Conservation (phyloP, 2,797 vertebrate species). For the Protosalanx chinensis region DNA sequence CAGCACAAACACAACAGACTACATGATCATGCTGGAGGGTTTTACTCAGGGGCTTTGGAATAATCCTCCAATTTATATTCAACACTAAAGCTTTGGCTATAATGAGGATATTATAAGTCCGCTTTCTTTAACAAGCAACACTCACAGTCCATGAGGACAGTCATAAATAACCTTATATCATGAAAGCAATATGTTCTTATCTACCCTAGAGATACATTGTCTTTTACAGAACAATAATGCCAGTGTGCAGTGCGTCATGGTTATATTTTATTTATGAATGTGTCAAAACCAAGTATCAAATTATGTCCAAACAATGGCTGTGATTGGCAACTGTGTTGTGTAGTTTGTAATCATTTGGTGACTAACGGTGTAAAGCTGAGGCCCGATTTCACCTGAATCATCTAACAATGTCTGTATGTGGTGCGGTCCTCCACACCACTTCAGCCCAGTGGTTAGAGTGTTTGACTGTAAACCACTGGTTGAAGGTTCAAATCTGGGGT, state of each 20-base stretch:
- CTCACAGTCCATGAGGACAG: background rate
- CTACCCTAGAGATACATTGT: background rate
- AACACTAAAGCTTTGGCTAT: constrained; percentile 29
- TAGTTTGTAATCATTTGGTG: too few relatives aligned
- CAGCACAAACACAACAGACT: background rate
- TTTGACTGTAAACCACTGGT: too few relatives aligned
- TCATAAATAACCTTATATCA: background rate
- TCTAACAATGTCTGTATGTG: too few relatives aligned
- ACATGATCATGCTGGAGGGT: background rate
- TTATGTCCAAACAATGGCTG: too few relatives aligned
- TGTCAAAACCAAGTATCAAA: background rate
- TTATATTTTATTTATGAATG: background rate
- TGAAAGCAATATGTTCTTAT: background rate
- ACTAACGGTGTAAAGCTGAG: too few relatives aligned
- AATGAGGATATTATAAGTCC: constrained; percentile 7
- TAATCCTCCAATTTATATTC: constrained; percentile 15
- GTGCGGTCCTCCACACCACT: too few relatives aligned
- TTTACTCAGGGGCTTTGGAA: too few relatives aligned
- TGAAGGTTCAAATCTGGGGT: too few relatives aligned
- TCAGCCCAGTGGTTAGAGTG: too few relatives aligned
- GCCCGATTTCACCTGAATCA: too few relatives aligned
- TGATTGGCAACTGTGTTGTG: too few relatives aligned
- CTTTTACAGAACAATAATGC: background rate
- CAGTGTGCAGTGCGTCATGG: too few relatives aligned
- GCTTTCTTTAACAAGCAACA: constrained; percentile 27